Percentiles rank a stretch among this genome's conserved stretches.
Evolutionary conservation across 2,888 invertebrate species (phyloP).

Genomic region (Aporophyla lueneburgensis): DNA sequence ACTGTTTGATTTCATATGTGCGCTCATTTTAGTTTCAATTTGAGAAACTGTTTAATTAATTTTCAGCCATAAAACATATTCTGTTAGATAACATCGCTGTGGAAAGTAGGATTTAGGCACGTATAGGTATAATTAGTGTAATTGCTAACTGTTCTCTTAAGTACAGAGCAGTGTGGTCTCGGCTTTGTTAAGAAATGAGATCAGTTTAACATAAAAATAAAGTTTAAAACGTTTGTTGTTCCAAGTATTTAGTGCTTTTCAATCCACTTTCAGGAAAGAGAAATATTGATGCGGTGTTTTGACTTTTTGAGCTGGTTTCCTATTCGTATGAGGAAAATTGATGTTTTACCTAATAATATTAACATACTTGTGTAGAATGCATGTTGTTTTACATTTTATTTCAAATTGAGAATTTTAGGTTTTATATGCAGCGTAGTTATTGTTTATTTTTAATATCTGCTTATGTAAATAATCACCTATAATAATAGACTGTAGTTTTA

Average conservation of each 20-base stretch:
- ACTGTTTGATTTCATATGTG: slow-evolving; percentile 80
- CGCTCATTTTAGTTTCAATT: slow-evolving; percentile 74
- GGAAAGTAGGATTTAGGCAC: slow-evolving; percentile 66
- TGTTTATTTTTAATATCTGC: background rate
- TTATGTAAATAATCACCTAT: background rate
- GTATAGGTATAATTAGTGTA: slow-evolving; percentile 70
- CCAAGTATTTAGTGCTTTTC: background rate
- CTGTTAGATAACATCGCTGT: slow-evolving; percentile 68
- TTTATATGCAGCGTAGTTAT: background rate
- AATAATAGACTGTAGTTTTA: background rate
- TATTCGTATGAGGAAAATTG: slow-evolving; percentile 15
- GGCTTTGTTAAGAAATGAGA: slow-evolving; percentile 71
- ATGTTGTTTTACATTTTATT: slow-evolving; percentile 1
- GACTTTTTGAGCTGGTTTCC: slow-evolving; percentile 8
- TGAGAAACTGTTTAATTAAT: slow-evolving; percentile 80
- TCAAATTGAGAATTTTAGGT: background rate
- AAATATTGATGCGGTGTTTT: slow-evolving; percentile 2
- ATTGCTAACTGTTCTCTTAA: slow-evolving; percentile 70
- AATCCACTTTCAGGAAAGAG: background rate
- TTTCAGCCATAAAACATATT: slow-evolving; percentile 74
- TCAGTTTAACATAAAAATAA: slow-evolving; percentile 25
- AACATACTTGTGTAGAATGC: too few relatives aligned
- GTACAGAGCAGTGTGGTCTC: slow-evolving; percentile 66
- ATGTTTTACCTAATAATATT: background rate
- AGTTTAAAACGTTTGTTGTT: background rate